Evolutionary conservation across 30 jellyfish, hydroid and myxozoan genomes (phyloP).

Genomic region (Pelagia noctiluca): DNA sequence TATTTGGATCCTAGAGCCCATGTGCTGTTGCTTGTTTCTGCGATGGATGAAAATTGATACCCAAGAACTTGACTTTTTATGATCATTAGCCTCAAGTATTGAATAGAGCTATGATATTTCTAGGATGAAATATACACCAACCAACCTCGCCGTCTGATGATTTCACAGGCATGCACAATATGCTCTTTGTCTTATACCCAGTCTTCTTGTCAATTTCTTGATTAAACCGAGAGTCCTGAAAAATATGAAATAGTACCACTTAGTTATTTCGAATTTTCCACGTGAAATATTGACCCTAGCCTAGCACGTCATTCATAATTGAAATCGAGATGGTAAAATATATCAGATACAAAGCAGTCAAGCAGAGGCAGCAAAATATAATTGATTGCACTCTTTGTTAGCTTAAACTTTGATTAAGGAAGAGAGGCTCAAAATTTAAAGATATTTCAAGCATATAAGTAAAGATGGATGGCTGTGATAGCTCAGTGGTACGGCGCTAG

Average conservation of each 20-base stretch:
- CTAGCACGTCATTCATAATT: not conserved
- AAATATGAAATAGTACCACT: not conserved
- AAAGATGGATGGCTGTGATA: too few relatives aligned
- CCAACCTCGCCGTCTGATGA: slow-evolving; percentile 83
- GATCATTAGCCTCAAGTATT: not conserved
- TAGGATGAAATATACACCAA: not conserved
- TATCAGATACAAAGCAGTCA: not conserved
- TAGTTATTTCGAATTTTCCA: not conserved
- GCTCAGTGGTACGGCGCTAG: too few relatives aligned
- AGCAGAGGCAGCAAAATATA: not conserved
- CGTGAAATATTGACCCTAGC: not conserved
- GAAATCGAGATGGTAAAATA: not conserved
- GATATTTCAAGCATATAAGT: too few relatives aligned
- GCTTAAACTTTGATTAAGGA: not conserved
- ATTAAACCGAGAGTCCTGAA: slow-evolving; percentile 89
- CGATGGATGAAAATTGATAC: too few relatives aligned
- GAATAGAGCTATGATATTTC: not conserved
- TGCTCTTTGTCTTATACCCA: slow-evolving; percentile 92
- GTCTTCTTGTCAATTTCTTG: slow-evolving; percentile 89
- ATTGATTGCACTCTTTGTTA: not conserved
- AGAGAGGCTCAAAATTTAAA: not conserved
- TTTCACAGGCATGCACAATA: slow-evolving; percentile 92
- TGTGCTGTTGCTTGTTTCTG: too few relatives aligned
- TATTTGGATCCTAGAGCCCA: too few relatives aligned
- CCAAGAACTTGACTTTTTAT: too few relatives aligned